A percentile compares a stretch with the other conserved stretches of the same genome.
Conservation (phyloP, 2,888 invertebrate species). For the Agriopis leucophaearia region DNA sequence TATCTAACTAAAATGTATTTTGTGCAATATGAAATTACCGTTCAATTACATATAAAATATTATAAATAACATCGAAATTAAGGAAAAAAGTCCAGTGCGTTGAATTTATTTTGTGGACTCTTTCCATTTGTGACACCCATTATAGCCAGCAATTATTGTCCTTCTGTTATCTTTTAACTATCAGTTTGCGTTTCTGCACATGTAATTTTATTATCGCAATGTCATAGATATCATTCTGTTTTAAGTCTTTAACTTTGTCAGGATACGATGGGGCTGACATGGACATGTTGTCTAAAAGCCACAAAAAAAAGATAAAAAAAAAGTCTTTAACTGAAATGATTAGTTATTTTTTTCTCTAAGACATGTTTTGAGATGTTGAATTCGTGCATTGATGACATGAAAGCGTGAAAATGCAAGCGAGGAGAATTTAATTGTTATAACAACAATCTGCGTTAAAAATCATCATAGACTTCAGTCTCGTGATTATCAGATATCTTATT, state of each 20-base stretch:
- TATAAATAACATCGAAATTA: not conserved
- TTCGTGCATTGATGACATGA: constrained; percentile 30
- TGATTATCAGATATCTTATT: constrained; percentile 14
- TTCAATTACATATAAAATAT: not conserved
- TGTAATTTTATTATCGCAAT: constrained; percentile 11
- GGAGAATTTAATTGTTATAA: constrained; percentile 24
- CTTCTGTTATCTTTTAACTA: constrained; percentile 30
- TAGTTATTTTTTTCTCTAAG: constrained; percentile 1
- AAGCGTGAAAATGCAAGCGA: constrained; percentile 40
- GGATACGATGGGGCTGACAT: too few relatives aligned
- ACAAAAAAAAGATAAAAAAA: too few relatives aligned
- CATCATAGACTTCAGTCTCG: constrained; percentile 7
- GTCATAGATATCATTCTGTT: constrained; percentile 21
- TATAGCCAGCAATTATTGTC: constrained; percentile 18
- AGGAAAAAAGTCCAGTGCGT: not conserved
- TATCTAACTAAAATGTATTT: constrained; percentile 5
- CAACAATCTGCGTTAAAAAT: constrained; percentile 8
- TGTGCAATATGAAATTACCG: not conserved
- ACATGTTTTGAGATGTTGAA: constrained; percentile 50
- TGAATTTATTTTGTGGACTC: not conserved
- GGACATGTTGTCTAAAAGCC: too few relatives aligned
- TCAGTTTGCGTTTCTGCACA: constrained; percentile 27
- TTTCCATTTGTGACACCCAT: not conserved
- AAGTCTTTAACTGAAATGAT: not conserved
- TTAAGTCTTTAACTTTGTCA: too few relatives aligned